These are phyloP conservation scores for Melipona bicolor DNA, from an alignment of 2,888 invertebrate species.

Conservation along the genomic window DNA sequence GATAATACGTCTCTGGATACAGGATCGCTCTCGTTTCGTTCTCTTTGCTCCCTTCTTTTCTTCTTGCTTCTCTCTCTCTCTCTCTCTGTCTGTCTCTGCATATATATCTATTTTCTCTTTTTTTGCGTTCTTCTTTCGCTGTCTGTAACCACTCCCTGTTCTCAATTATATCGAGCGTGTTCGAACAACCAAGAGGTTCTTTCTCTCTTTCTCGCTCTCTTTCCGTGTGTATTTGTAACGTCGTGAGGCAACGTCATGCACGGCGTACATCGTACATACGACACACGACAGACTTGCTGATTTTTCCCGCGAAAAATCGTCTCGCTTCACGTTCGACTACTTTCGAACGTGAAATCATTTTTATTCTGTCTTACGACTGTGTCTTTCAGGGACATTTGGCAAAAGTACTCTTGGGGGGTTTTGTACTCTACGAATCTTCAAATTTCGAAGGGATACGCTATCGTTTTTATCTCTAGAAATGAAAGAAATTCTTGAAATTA, in stretches of 20 bases:
- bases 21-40: conserved; percentile 19
- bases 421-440: no score
- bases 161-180: conserved; percentile 39
- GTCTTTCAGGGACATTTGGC: no score
- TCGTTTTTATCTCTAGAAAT: no score
- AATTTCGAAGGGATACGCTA: no score
- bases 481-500: no score
- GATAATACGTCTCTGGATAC: conserved; percentile 37
- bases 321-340: not conserved
- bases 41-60: not conserved
- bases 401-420: no score
- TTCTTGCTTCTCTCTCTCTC: not conserved
- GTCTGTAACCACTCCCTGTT: conserved; percentile 53
- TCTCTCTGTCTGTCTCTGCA: not conserved
- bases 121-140: conserved; percentile 5
- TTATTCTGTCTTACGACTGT: not conserved
- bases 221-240: not conserved
- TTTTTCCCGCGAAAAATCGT: conserved; percentile 10
- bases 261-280: conserved; percentile 9
- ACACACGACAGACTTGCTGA: conserved; percentile 5
- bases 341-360: not conserved
- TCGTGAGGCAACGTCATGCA: conserved; percentile 35
- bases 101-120: not conserved
- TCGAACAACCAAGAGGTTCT: not conserved
- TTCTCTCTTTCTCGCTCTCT: not conserved